Evolutionary conservation across 2,888 invertebrate species (phyloP), one percentile per base, ranked within the genome.

Genomic region (Ligdia adustata): DNA sequence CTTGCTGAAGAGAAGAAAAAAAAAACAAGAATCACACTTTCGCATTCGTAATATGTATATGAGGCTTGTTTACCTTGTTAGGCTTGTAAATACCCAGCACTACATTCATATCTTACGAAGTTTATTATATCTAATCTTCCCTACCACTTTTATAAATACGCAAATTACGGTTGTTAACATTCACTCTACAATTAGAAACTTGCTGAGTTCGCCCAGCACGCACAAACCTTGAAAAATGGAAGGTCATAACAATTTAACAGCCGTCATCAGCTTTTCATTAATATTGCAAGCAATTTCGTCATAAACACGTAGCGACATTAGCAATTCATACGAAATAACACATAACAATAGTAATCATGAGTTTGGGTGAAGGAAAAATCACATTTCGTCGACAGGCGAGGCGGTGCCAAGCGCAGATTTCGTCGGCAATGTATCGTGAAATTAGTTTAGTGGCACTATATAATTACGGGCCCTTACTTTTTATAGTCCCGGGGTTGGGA

Each of bases 381-480:
- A 78, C 79, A 81, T 86, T 86, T 81, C 63, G 77, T 57, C 69
- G 74, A 72, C 77, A 72, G 79, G 75, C 78, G 64, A 78, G 82
- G 79, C 78, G 80, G 89, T 89, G 89, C 90, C 89, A 86, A 81
- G 88, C 85, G 82, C 90, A 89, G 90, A 89, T 90, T 90, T 88
- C 79, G 84, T 75, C 78, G 86, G 84, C 90, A 88, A 88, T 89
- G 88, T 90, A 89, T 88, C 90, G 89, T 90, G 87, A 90, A 90
- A 90, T 90, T 89, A 90, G 90, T 89, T 90, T 90, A 88, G 85
- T 87, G 84, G 84, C 84, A 89, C 87, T 89, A 89, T 90, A 88
- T 90, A 90, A 90, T 90, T 90, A 90, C 82, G 84, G 75, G 75
- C 82, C 85, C 87, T 78, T 73, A 76, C 75, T 87, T 89, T 89